These are phyloP conservation scores for Mythimna albipuncta DNA, from an alignment of 2,888 invertebrate species.

Conservation along the genomic window DNA sequence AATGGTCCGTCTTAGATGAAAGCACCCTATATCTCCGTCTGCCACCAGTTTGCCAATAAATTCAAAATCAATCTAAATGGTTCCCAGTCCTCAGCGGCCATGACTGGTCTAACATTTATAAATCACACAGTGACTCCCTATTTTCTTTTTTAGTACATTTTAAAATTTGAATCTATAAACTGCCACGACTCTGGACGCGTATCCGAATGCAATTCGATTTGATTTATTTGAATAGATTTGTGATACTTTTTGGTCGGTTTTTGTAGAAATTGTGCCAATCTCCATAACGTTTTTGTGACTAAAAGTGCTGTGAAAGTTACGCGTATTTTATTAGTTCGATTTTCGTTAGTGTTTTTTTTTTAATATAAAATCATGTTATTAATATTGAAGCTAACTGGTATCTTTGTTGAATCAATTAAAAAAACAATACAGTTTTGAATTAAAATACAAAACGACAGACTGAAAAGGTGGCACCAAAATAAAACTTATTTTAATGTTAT, in stretches of 20 bases:
- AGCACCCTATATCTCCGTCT: slow-evolving; percentile 69
- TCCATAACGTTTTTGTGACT: background rate
- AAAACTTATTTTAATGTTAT: slow-evolving; percentile 44
- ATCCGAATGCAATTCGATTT: slow-evolving; percentile 49
- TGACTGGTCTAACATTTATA: slow-evolving; percentile 61
- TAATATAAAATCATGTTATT: background rate
- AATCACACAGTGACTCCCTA: slow-evolving; percentile 58
- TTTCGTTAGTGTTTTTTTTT: background rate
- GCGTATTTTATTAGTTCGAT: background rate
- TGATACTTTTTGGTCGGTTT: slow-evolving; percentile 20
- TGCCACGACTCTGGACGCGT: slow-evolving; percentile 30
- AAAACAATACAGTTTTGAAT: slow-evolving; percentile 9
- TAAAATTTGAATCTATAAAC: slow-evolving; percentile 54
- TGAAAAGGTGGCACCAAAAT: slow-evolving; percentile 27
- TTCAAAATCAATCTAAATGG: slow-evolving; percentile 84
- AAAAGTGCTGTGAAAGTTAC: background rate
- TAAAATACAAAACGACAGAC: slow-evolving; percentile 1
- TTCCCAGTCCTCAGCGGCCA: slow-evolving; percentile 60
- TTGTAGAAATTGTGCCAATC: background rate
- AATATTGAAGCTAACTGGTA: background rate
- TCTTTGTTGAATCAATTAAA: background rate
- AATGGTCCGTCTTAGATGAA: slow-evolving; percentile 83
- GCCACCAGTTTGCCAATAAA: slow-evolving; percentile 84
- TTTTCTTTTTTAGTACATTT: slow-evolving; percentile 54
- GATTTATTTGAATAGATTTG: slow-evolving; percentile 35